A percentile compares a stretch with the other conserved stretches of the same genome.
phyloP scores from a whole-genome alignment of 2,888 invertebrate genomes.

The Shargacucullia verbasci region DNA sequence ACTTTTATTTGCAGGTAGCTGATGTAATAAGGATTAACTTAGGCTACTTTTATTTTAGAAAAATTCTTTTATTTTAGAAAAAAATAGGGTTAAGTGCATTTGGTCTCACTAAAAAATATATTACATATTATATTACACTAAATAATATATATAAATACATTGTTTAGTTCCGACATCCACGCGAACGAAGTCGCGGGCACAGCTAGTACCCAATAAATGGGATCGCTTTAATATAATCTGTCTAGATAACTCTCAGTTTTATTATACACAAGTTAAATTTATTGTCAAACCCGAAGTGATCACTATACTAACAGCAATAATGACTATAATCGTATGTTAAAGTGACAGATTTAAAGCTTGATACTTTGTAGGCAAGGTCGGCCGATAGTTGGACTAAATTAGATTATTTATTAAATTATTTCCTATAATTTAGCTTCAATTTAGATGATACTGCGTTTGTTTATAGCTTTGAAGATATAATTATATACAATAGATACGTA shows the following conservation, averaged over 20 bases:
- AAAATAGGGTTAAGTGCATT: no score
- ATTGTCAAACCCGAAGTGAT: conserved; percentile 25
- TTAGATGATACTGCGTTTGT: conserved; percentile 7
- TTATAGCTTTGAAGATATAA: conserved; percentile 15
- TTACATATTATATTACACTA: no score
- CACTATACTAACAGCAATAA: conserved; percentile 27
- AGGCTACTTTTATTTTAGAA: no score
- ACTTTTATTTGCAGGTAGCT: no score
- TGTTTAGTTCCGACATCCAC: no score
- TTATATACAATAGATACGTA: no score
- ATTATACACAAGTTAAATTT: conserved; percentile 36
- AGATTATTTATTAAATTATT: conserved; percentile 35
- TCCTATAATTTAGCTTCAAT: conserved; percentile 16
- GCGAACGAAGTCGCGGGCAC: no score
- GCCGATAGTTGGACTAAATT: conserved; percentile 18
- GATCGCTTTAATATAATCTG: conserved; percentile 7
- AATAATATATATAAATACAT: no score
- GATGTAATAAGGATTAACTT: no score
- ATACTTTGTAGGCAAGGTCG: conserved; percentile 27
- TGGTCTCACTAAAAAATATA: no score
- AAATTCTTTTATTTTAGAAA: no score
- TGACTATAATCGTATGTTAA: conserved; percentile 35
- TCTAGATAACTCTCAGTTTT: conserved; percentile 25
- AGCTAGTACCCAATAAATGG: conserved; percentile 22
- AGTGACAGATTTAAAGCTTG: conserved; percentile 29